A percentile compares a stretch with the other conserved stretches of the same genome.
These are phyloP conservation scores for Marasmarcha lunaedactyla DNA, from an alignment of 2,888 invertebrate genomes.

Conservation along the genomic window DNA sequence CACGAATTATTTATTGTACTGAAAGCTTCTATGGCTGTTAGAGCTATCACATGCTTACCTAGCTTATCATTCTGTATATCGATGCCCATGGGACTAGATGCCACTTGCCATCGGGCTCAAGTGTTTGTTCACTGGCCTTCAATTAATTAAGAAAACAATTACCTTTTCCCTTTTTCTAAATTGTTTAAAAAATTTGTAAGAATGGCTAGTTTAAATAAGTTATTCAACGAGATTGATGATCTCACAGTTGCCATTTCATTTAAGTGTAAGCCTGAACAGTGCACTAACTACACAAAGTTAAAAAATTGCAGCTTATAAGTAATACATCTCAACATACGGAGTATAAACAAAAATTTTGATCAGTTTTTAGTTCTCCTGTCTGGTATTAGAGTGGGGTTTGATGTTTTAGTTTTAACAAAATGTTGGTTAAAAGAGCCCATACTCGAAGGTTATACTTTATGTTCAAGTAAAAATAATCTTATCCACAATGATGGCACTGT, in stretches of 20 bases:
- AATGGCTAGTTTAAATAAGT: conserved; percentile 1
- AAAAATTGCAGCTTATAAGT: background rate
- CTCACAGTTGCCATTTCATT: background rate
- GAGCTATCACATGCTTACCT: too few species aligned
- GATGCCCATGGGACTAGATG: too few species aligned
- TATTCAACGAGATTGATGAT: conserved; percentile 1
- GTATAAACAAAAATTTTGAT: conserved; percentile 10
- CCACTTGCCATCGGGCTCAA: too few species aligned
- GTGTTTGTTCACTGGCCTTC: background rate
- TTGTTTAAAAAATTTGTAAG: too few species aligned
- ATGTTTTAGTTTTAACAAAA: conserved; percentile 10
- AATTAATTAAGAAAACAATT: background rate
- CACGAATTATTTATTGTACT: background rate
- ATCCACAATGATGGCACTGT: conserved; percentile 12
- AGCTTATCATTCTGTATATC: too few species aligned
- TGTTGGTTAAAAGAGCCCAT: conserved; percentile 9
- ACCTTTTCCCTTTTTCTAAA: too few species aligned
- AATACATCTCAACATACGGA: conserved; percentile 10
- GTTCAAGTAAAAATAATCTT: conserved; percentile 1
- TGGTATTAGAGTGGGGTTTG: background rate
- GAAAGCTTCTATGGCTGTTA: background rate
- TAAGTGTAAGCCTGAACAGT: background rate
- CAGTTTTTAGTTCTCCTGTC: conserved; percentile 3
- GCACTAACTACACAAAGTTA: background rate
- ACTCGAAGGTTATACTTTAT: conserved; percentile 5